Evolutionary conservation across 2,888 invertebrate genomes (phyloP).

Genomic region (Amiota minor): DNA sequence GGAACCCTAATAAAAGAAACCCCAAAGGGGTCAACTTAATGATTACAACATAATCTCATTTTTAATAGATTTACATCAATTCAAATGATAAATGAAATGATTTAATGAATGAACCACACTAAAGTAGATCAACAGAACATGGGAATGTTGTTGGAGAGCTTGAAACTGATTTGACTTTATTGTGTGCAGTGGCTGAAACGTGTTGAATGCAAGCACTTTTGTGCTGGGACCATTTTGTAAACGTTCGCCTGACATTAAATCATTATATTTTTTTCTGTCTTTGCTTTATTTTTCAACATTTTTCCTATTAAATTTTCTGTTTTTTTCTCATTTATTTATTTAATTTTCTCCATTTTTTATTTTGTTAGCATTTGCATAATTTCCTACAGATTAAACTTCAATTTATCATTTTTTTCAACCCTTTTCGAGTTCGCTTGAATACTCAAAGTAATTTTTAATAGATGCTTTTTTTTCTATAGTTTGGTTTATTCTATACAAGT

Average conservation of each 20-base stretch:
- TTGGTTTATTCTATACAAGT: neutral
- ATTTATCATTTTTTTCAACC: slow-evolving; percentile 55
- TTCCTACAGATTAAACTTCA: slow-evolving; percentile 63
- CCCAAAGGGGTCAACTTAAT: slow-evolving; percentile 42
- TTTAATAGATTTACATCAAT: slow-evolving; percentile 63
- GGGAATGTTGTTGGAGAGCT: neutral
- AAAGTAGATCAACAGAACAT: neutral
- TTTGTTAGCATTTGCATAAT: slow-evolving; percentile 58
- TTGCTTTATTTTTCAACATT: too few relatives aligned
- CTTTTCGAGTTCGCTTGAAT: slow-evolving; percentile 48
- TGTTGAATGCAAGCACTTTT: neutral
- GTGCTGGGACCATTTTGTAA: neutral
- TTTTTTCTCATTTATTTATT: neutral
- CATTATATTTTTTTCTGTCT: neutral
- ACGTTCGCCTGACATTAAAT: slow-evolving; percentile 25
- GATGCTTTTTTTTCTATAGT: slow-evolving; percentile 44
- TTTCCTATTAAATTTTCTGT: too few relatives aligned
- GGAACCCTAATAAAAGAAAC: too few relatives aligned
- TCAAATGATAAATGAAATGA: slow-evolving; percentile 63
- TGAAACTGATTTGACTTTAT: neutral
- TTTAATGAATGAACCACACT: slow-evolving; percentile 51
- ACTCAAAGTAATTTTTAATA: slow-evolving; percentile 66
- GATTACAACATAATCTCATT: slow-evolving; percentile 62
- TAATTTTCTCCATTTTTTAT: slow-evolving; percentile 34
- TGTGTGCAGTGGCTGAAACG: too few relatives aligned